Conservation (phyloP, 2,113 vertebrate genomes). For the Phaethon lepturus region DNA sequence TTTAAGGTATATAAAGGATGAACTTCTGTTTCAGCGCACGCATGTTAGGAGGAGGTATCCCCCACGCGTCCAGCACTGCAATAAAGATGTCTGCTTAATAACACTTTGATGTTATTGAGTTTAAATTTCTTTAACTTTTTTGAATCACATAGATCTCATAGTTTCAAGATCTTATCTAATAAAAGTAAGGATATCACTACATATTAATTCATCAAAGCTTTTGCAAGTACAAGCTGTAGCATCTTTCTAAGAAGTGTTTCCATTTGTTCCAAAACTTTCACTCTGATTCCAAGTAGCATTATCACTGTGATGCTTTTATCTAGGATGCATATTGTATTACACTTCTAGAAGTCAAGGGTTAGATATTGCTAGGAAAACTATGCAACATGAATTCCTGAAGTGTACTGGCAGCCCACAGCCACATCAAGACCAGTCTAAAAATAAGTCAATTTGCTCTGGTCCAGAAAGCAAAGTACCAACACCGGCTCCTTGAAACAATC, state of each 20-base stretch:
- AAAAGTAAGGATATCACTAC: background rate
- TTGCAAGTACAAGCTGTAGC: background rate
- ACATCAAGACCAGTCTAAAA: conserved; percentile 47
- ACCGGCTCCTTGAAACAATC: background rate
- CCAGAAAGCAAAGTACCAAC: background rate
- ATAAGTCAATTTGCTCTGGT: conserved; percentile 41
- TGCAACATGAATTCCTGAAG: conserved; percentile 39
- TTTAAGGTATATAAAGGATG: no score
- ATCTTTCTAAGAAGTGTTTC: conserved; percentile 48
- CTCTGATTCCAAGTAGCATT: conserved; percentile 23
- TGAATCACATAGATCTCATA: background rate
- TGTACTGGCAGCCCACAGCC: background rate
- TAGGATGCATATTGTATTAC: conserved; percentile 30
- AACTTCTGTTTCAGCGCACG: no score
- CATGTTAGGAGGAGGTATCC: no score
- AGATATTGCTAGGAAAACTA: conserved; percentile 41
- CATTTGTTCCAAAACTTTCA: conserved; percentile 18
- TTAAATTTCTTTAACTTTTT: no score
- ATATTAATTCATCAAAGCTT: background rate
- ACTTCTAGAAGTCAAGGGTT: conserved; percentile 32
- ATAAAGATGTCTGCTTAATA: no score
- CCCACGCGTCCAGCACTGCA: no score
- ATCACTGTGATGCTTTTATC: conserved; percentile 34
- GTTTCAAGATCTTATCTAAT: background rate
- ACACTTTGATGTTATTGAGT: no score